phyloP scores from a whole-genome alignment of 2,797 vertebrate species.

The Sarcophilus harrisii region DNA sequence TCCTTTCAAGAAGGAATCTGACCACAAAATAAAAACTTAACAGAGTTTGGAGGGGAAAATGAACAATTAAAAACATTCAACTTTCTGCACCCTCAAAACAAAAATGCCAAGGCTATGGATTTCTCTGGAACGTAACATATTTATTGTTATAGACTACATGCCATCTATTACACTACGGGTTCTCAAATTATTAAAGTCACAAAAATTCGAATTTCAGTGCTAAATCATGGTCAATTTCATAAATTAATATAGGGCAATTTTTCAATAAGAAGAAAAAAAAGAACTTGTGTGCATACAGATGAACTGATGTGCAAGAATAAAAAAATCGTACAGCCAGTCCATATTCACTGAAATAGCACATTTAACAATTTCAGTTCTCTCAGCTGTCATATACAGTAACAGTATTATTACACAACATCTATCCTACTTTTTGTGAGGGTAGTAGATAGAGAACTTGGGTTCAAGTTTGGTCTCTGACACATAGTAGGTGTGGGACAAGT shows the following conservation, averaged over 20 bases:
- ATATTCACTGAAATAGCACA: neutral
- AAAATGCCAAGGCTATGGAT: constrained; percentile 13
- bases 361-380: neutral
- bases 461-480: neutral
- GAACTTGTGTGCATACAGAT: constrained; percentile 1
- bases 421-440: neutral
- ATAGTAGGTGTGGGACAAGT: neutral
- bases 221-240: neutral
- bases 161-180: neutral
- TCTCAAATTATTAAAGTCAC: neutral
- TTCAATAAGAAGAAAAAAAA: neutral
- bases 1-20: constrained; percentile 37
- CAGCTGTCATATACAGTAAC: neutral
- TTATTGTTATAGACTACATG: neutral
- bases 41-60: neutral
- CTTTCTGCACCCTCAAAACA: neutral
- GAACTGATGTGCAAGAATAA: constrained; percentile 13
- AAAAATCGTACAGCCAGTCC: neutral
- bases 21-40: constrained; percentile 58
- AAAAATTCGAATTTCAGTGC: constrained; percentile 6
- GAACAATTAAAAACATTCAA: constrained; percentile 12
- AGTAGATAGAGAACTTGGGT: neutral
- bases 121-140: neutral
- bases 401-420: neutral
- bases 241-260: neutral